phyloP scores from a whole-genome alignment of 2,113 vertebrate species.

The Sinocyclocheilus anophthalmus region DNA sequence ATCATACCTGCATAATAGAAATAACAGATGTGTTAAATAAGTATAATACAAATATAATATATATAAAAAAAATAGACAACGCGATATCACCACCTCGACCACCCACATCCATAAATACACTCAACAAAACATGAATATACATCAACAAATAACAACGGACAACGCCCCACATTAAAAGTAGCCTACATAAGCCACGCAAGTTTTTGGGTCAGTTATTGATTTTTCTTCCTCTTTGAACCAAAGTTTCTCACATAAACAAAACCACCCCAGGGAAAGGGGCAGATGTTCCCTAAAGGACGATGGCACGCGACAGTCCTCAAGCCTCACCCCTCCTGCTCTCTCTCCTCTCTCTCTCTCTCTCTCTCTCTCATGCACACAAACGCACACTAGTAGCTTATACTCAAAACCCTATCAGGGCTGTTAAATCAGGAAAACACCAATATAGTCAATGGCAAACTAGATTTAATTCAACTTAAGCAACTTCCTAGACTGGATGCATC shows the following conservation, averaged over 20 bases:
- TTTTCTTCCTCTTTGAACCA: conserved; percentile 43
- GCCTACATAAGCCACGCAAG: too few relatives aligned
- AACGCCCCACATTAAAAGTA: too few relatives aligned
- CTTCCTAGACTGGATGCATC: neutral
- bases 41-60: too few relatives aligned
- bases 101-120: too few relatives aligned
- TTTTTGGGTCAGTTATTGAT: conserved; percentile 31
- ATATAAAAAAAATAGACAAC: too few relatives aligned
- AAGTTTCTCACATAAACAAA: conserved; percentile 71
- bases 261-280: conserved; percentile 67
- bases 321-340: conserved; percentile 9
- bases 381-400: neutral
- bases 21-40: neutral
- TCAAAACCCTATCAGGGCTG: too few relatives aligned
- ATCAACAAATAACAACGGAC: too few relatives aligned
- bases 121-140: too few relatives aligned
- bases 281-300: conserved; percentile 79
- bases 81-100: too few relatives aligned
- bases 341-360: too few relatives aligned
- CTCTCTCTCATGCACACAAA: conserved; percentile 16
- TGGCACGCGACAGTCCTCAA: conserved; percentile 80
- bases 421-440: too few relatives aligned
- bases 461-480: too few relatives aligned
- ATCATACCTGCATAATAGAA: neutral
- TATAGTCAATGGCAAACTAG: neutral